Percentiles rank a stretch among this genome's conserved stretches.
Conservation (phyloP, 2,888 invertebrate species). For the Catocala sponsa region DNA sequence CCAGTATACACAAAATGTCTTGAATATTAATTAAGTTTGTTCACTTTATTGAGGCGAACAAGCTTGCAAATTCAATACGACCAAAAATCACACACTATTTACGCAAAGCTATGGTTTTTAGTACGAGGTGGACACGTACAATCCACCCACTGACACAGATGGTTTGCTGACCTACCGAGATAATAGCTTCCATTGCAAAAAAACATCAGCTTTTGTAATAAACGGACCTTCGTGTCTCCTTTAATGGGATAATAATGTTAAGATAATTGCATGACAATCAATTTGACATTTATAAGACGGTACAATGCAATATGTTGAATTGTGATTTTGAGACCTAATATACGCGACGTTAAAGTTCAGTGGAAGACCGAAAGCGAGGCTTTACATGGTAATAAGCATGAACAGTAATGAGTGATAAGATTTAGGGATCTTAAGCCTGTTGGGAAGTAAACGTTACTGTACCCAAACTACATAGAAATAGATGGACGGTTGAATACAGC, state of each 20-base stretch:
- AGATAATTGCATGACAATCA: not conserved
- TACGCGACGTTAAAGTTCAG: too few species aligned
- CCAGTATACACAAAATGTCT: too few species aligned
- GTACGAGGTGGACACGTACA: conserved; percentile 35
- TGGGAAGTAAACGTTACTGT: too few species aligned
- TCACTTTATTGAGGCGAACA: not conserved
- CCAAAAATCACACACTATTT: conserved; percentile 27
- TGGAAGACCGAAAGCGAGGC: too few species aligned
- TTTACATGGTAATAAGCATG: too few species aligned
- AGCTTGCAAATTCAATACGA: conserved; percentile 5
- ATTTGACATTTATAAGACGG: conserved; percentile 1
- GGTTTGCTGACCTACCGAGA: conserved; percentile 53
- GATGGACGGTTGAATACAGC: too few species aligned
- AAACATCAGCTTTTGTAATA: conserved; percentile 43
- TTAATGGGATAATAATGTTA: conserved; percentile 23
- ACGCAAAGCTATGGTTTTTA: conserved; percentile 20
- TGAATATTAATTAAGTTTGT: too few species aligned
- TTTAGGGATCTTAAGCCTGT: too few species aligned
- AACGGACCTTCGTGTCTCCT: conserved; percentile 12
- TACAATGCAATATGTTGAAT: not conserved
- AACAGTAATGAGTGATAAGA: too few species aligned
- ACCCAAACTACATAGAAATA: too few species aligned
- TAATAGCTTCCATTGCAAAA: conserved; percentile 58
- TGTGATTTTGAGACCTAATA: too few species aligned
- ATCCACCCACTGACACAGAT: conserved; percentile 54